Conservation (phyloP, 2,113 vertebrate genomes). For the Perccottus glenii region DNA sequence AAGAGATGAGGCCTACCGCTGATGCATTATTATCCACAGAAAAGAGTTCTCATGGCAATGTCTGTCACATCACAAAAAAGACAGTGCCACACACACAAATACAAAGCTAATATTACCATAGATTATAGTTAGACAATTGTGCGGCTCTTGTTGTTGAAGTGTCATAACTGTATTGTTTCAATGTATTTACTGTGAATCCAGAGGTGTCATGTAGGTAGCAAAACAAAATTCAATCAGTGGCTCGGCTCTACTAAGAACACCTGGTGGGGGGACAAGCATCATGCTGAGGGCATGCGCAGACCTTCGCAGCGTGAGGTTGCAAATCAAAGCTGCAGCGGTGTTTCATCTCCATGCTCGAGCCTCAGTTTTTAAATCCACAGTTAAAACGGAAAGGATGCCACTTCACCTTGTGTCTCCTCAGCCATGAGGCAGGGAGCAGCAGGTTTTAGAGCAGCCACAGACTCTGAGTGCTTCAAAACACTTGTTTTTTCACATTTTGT, state of each 20-base stretch:
- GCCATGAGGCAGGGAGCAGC: constrained; percentile 45
- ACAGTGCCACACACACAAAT: constrained; percentile 36
- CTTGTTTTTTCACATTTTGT: constrained; percentile 73
- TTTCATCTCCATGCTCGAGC: constrained; percentile 63
- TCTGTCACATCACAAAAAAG: constrained; percentile 54
- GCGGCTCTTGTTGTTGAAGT: constrained; percentile 22
- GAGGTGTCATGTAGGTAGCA: constrained; percentile 35
- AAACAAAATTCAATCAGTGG: constrained; percentile 58
- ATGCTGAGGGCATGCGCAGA: constrained; percentile 58
- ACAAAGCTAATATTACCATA: constrained; percentile 44
- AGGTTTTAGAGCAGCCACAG: constrained; percentile 17
- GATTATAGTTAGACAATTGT: constrained; percentile 27
- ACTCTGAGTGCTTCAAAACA: constrained; percentile 65
- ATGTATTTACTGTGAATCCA: constrained; percentile 35
- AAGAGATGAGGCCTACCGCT: constrained; percentile 56
- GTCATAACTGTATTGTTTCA: constrained; percentile 39
- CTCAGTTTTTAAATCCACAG: constrained; percentile 48
- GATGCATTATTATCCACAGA: constrained; percentile 59
- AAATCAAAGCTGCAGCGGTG: constrained; percentile 67
- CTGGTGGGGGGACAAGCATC: constrained; percentile 67
- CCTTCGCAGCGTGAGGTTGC: constrained; percentile 55
- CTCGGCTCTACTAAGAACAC: constrained; percentile 61
- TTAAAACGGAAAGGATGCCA: constrained; percentile 62
- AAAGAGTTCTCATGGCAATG: constrained; percentile 53
- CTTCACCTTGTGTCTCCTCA: constrained; percentile 54